Conservation (phyloP, 2,888 invertebrate species). For the Pelosia muscerda region DNA sequence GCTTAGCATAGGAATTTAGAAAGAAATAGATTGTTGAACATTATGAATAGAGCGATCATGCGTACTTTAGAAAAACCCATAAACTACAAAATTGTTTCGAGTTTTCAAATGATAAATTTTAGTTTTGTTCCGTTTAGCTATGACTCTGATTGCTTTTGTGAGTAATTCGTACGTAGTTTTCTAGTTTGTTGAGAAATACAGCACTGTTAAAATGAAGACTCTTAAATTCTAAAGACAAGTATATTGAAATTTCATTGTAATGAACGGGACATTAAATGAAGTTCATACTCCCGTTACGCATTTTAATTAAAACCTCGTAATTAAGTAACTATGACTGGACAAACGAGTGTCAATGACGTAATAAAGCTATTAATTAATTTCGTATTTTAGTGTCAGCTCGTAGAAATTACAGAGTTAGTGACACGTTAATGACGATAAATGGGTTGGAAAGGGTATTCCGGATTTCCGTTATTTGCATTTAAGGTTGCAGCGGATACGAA, state of each 20-base stretch:
- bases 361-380: constrained; percentile 68
- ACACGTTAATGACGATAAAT: constrained; percentile 54
- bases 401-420: constrained; percentile 57
- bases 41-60: background rate
- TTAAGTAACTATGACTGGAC: constrained; percentile 65
- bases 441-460: constrained; percentile 23
- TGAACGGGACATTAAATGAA: constrained; percentile 19
- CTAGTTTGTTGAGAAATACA: constrained; percentile 1
- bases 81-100: too few relatives aligned
- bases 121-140: background rate
- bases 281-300: constrained; percentile 21
- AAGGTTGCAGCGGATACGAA: background rate
- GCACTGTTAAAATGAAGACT: background rate
- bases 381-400: constrained; percentile 46
- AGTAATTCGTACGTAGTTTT: background rate
- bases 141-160: constrained; percentile 3
- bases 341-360: constrained; percentile 54
- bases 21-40: too few relatives aligned
- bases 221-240: background rate
- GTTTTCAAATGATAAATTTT: constrained; percentile 7
- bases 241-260: constrained; percentile 15
- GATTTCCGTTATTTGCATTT: constrained; percentile 19
- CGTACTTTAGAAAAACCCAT: background rate
- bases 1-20: too few relatives aligned
- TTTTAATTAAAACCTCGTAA: constrained; percentile 50